These are phyloP conservation scores for Keiferia lycopersicella DNA, from an alignment of 2,888 invertebrate genomes.

Conservation along the genomic window DNA sequence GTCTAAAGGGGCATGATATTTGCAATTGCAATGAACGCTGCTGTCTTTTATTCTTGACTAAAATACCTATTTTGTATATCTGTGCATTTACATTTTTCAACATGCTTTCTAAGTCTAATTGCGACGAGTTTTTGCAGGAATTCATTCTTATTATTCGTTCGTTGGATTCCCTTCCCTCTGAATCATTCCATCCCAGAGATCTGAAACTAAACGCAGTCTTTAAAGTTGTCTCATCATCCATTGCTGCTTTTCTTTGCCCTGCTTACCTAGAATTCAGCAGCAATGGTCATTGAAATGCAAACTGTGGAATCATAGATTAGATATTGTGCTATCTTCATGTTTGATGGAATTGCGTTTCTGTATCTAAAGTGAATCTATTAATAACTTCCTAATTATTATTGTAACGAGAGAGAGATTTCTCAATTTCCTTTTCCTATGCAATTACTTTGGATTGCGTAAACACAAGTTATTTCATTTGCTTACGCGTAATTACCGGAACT, in stretches of 20 bases:
- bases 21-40: too few relatives aligned
- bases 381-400: conserved; percentile 7
- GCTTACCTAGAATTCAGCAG: too few relatives aligned
- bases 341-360: conserved; percentile 31
- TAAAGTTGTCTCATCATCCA: neutral
- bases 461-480: neutral
- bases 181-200: too few relatives aligned
- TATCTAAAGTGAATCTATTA: conserved; percentile 13
- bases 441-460: conserved; percentile 15
- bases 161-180: too few relatives aligned
- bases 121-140: too few relatives aligned
- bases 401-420: conserved; percentile 1
- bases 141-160: too few relatives aligned
- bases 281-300: too few relatives aligned
- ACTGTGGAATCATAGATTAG: neutral
- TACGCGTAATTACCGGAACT: conserved; percentile 17
- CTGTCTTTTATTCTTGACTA: too few relatives aligned
- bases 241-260: neutral
- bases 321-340: neutral
- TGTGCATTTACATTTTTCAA: too few relatives aligned
- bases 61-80: too few relatives aligned
- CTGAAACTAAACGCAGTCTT: conserved; percentile 34
- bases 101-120: too few relatives aligned
- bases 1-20: too few relatives aligned
- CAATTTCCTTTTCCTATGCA: conserved; percentile 17